Conservation (phyloP, 2,113 vertebrate species). For the Ophthalmolycus amberensis region DNA sequence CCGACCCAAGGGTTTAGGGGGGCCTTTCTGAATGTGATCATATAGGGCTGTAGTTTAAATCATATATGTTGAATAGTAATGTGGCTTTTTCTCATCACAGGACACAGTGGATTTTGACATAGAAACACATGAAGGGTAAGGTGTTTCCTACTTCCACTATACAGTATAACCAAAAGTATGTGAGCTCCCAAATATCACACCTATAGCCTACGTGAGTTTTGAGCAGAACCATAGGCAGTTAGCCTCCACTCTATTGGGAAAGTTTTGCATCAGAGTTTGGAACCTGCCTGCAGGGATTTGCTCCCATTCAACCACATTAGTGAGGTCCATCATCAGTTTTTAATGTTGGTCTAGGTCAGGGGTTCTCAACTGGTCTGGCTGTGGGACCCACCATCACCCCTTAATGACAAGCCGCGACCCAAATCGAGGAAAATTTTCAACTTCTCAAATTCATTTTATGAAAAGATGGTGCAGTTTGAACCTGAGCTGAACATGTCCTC, state of each 20-base stretch:
- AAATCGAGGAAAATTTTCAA: too few relatives aligned
- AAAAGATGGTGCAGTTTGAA: too few relatives aligned
- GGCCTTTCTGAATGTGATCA: background rate
- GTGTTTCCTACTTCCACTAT: background rate
- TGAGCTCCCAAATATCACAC: background rate
- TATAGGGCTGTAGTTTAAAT: background rate
- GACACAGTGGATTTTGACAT: slow-evolving; percentile 60
- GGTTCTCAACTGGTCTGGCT: too few relatives aligned
- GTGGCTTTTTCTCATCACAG: slow-evolving; percentile 28
- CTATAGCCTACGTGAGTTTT: background rate
- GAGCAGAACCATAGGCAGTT: background rate
- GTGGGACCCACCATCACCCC: too few relatives aligned
- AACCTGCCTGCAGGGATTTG: too few relatives aligned
- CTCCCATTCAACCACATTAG: too few relatives aligned
- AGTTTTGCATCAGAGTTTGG: background rate
- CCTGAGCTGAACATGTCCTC: too few relatives aligned
- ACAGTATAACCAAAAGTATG: background rate
- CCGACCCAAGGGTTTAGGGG: background rate
- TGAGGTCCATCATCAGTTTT: too few relatives aligned
- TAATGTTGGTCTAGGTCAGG: too few relatives aligned
- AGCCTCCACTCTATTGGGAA: background rate
- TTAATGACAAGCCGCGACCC: too few relatives aligned
- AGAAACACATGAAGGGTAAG: slow-evolving; percentile 54
- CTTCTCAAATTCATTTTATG: too few relatives aligned
- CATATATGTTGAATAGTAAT: background rate